Percentiles rank a stretch among this genome's conserved stretches.
Conservation (phyloP, 2,888 invertebrate species). For the Bursaphelenchus okinawaensis region DNA sequence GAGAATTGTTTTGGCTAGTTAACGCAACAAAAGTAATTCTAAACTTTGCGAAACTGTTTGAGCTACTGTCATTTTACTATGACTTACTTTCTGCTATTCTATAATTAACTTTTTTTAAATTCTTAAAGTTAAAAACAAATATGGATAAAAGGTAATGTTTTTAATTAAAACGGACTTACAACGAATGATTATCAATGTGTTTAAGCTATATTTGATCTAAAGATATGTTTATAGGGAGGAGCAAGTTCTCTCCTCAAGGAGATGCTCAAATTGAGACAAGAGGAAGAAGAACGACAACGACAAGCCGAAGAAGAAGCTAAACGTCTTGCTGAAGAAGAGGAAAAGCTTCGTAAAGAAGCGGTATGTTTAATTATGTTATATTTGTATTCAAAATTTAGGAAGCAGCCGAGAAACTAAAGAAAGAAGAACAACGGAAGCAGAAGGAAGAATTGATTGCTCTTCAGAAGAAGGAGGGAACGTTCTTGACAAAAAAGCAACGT, state of each 20-base stretch:
- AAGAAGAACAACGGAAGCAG: slow-evolving; percentile 80
- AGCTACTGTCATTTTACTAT: too few species aligned
- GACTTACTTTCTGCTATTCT: too few species aligned
- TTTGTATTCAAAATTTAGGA: slow-evolving; percentile 53
- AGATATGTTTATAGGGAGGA: slow-evolving; percentile 2
- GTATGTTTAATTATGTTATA: background rate
- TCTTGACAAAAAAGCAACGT: slow-evolving; percentile 86
- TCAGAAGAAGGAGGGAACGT: slow-evolving; percentile 90
- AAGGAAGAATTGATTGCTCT: slow-evolving; percentile 86
- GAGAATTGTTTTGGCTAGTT: too few species aligned
- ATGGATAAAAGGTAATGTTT: too few species aligned
- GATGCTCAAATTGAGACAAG: slow-evolving; percentile 61
- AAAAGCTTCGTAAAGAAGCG: slow-evolving; percentile 65
- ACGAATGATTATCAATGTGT: too few species aligned
- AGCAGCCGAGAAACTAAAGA: slow-evolving; percentile 77
- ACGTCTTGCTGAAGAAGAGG: slow-evolving; percentile 23
- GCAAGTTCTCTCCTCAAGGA: slow-evolving; percentile 56
- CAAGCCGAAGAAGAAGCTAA: slow-evolving; percentile 61
- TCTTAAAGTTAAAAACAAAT: background rate
- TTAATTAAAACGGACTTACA: too few species aligned
- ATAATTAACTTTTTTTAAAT: background rate
- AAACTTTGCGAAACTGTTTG: too few species aligned
- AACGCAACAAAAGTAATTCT: too few species aligned
- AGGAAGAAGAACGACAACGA: slow-evolving; percentile 65
- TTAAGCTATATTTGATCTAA: too few species aligned